Percentiles rank a stretch among this genome's conserved stretches.
These are phyloP conservation scores for Drosophila sulfurigaster DNA, from an alignment of 1,140 invertebrate genomes.

Conservation along the genomic window DNA sequence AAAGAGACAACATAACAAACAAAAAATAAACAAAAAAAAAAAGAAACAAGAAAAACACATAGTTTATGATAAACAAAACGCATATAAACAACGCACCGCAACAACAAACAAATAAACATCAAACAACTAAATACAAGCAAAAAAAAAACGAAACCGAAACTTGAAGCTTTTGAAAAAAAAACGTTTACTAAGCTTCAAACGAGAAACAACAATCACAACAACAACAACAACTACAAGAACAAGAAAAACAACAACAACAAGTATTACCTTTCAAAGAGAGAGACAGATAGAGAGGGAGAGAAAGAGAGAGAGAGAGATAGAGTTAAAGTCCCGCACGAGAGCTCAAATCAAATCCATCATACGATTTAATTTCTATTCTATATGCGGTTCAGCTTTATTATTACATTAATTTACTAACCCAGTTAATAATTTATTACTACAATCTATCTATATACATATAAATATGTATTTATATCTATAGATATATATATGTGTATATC, in stretches of 20 bases:
- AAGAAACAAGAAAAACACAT: conserved; percentile 5
- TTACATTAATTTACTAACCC: conserved; percentile 78
- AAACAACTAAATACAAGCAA: background rate
- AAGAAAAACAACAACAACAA: conserved; percentile 17
- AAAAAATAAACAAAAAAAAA: background rate
- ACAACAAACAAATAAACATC: conserved; percentile 7
- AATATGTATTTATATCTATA: conserved; percentile 36
- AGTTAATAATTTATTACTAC: conserved; percentile 74
- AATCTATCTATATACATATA: conserved; percentile 53
- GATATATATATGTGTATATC: conserved; percentile 28
- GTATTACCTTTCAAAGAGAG: conserved; percentile 28
- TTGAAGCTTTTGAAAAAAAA: conserved; percentile 10
- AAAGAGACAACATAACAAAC: background rate
- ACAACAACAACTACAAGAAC: conserved; percentile 25
- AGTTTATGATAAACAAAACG: conserved; percentile 13
- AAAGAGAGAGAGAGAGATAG: background rate
- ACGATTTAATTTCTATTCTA: conserved; percentile 85
- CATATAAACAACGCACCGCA: conserved; percentile 47
- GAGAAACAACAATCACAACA: conserved; percentile 35
- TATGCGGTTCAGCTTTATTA: conserved; percentile 85
- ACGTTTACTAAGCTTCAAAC: conserved; percentile 16
- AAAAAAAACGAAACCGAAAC: background rate
- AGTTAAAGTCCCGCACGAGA: conserved; percentile 38
- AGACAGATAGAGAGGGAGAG: conserved; percentile 9
- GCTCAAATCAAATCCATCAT: conserved; percentile 75